Base-by-base conservation (phyloP, 2,888 invertebrate species). In the Alcis repandata region DNA sequence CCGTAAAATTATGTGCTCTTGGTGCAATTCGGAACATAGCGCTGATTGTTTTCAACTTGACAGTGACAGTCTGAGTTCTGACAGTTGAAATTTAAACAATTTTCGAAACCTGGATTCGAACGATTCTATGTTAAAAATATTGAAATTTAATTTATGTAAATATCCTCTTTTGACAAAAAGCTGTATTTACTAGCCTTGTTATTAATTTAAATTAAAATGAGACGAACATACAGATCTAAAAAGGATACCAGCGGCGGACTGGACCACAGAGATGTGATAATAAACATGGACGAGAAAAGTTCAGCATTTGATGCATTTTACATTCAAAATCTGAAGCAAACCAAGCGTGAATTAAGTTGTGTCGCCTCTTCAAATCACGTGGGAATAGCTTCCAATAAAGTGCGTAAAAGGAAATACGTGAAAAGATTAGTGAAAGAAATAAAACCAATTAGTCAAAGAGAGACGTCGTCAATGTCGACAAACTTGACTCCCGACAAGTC, bases 401-500 rank as follows among this genome's bases (percentile, higher is more conserved):
- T 88, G 13, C 86, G 87, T n/a, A 92, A 91, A 76, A 87, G 82
- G 74, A 93, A 92, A 76, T 88, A 85, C 69, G 91, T 91, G 0
- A 92, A 87, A 83, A 81, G 89, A 60, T 80, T 89, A 40, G 72
- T 89, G 8, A 92, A 89, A 75, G 86, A 89, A 36, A 74, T 76
- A 4, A 84, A 85, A 68, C 74, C 75, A 10, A 59, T 71, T 36
- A 60, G 68, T 9, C 70, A 67, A 57, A 68, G 53, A 13, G 81
- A 85, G 45, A 82, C 84, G 6, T 49, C 72, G 22, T 78, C 84
- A 0, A 73, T 70, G 0, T 85, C 86, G 1, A 82, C 82, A 0
- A 90, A 83, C 74, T 72, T 93, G 52, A 93, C 93, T 17, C 93
- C 93, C 9, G 87, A 93, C 69, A 92, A 90, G 74, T 93, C 93